phyloP scores from a whole-genome alignment of 2,797 vertebrate species.

The Sciurus vulgaris region DNA sequence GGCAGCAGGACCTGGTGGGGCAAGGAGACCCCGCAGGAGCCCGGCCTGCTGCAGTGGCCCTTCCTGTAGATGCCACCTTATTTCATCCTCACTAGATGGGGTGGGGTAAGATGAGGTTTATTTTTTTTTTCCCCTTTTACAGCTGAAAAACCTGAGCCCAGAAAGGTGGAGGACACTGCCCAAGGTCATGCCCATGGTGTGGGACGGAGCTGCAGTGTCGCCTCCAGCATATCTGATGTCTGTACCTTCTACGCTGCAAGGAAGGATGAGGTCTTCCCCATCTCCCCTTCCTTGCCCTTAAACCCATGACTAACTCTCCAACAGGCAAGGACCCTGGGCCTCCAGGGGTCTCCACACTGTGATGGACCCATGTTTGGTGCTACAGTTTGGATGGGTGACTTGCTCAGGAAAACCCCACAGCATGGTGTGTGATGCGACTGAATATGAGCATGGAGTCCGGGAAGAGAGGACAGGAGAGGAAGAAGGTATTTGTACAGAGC shows the following conservation, averaged over 20 bases:
- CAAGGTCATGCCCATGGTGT: rapidly evolving
- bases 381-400: neutral
- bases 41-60: neutral
- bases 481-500: neutral
- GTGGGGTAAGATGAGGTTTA: no score
- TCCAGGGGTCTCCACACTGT: neutral
- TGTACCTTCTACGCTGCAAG: neutral
- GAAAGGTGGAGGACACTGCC: neutral
- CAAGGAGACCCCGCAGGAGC: rapidly evolving
- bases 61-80: neutral
- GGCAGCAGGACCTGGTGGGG: neutral
- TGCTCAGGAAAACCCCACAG: neutral
- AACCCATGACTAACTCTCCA: no score
- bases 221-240: neutral
- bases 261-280: neutral
- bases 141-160: neutral
- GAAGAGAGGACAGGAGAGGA: rapidly evolving
- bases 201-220: neutral
- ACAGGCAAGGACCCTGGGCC: neutral
- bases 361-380: no score
- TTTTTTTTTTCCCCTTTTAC: neutral
- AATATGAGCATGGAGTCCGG: neutral
- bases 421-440: neutral
- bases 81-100: neutral
- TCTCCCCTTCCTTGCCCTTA: neutral